Conservation (phyloP, 2,113 vertebrate species). For the Xerus inauris region DNA sequence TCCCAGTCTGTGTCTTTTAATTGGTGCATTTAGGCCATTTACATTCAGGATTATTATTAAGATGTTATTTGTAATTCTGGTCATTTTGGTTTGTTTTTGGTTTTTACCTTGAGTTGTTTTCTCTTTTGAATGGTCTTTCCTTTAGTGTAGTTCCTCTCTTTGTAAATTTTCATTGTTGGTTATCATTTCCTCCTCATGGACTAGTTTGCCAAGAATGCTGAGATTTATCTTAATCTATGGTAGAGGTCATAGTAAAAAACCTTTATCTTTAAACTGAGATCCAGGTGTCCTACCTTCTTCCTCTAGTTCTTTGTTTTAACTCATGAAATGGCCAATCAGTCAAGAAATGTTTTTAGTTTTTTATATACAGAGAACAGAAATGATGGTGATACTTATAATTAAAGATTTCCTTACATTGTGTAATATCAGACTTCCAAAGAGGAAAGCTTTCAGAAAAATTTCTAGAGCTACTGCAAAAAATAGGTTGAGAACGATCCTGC, state of each 20-base stretch:
- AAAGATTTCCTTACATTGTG: not conserved
- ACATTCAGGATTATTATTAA: too few species aligned
- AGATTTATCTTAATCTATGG: not conserved
- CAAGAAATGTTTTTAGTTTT: constrained; percentile 48
- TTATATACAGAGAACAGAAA: not conserved
- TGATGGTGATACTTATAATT: not conserved
- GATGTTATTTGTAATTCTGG: too few species aligned
- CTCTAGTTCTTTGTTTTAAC: not conserved
- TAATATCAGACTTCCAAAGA: constrained; percentile 2
- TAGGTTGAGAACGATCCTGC: not conserved
- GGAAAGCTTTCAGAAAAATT: not conserved
- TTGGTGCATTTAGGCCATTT: too few species aligned
- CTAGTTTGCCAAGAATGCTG: too few species aligned
- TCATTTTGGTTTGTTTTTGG: too few species aligned
- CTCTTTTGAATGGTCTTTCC: too few species aligned
- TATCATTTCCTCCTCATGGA: too few species aligned
- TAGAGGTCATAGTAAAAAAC: not conserved
- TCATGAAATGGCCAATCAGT: not conserved
- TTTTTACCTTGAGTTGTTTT: too few species aligned
- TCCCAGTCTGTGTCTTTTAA: too few species aligned
- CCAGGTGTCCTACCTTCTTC: not conserved
- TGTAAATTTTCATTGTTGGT: too few species aligned
- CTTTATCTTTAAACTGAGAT: not conserved
- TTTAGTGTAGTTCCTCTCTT: too few species aligned
- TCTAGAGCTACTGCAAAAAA: not conserved